Percentiles rank a stretch among this genome's conserved stretches.
These are phyloP conservation scores for Pangasianodon gigas DNA, from an alignment of 2,113 vertebrate genomes.

Conservation along the genomic window DNA sequence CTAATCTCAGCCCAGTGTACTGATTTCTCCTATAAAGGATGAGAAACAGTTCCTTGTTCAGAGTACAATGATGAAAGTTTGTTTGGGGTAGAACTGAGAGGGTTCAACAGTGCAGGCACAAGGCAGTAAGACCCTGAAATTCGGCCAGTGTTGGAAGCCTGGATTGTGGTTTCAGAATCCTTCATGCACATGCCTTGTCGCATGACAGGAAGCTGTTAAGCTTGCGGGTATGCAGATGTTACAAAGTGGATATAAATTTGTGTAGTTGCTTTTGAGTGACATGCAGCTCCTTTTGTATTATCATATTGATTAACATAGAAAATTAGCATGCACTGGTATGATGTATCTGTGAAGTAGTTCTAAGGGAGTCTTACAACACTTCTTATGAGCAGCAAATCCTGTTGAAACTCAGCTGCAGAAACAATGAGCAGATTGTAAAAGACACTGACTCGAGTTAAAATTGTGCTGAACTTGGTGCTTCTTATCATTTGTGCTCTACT, in stretches of 20 bases:
- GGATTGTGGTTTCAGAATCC: conserved; percentile 43
- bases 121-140: conserved; percentile 26
- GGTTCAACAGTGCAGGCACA: neutral
- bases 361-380: neutral
- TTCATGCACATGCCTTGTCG: conserved; percentile 38
- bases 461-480: neutral
- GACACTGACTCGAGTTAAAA: neutral
- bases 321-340: neutral
- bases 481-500: neutral
- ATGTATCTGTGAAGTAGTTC: neutral
- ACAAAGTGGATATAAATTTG: neutral
- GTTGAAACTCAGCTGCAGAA: conserved; percentile 9
- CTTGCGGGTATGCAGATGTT: neutral
- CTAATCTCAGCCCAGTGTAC: neutral
- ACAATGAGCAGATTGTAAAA: conserved; percentile 17
- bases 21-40: neutral
- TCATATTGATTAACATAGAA: neutral
- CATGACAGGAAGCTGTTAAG: conserved; percentile 52
- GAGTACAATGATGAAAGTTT: neutral
- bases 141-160: conserved; percentile 33
- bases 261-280: conserved; percentile 9
- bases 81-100: neutral
- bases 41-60: neutral
- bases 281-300: neutral
- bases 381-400: conserved; percentile 13